Base-by-base conservation (phyloP, 2,113 vertebrate species). In the Perca schrenkii region DNA sequence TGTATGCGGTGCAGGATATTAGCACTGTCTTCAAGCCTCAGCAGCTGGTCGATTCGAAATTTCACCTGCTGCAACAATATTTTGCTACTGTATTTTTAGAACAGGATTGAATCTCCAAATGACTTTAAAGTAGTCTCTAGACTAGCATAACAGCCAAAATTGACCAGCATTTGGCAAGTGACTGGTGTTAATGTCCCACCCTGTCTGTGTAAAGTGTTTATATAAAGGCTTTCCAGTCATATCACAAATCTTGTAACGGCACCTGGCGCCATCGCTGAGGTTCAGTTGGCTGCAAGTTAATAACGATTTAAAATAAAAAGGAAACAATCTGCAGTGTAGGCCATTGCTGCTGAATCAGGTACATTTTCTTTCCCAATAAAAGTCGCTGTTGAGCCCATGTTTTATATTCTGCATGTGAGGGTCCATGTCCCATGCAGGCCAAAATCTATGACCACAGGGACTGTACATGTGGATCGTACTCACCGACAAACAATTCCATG, bases 141-240 rank as follows among this genome's bases (percentile, higher is more conserved):
- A 50, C 57, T 3, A 40, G 22, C 12, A 0, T 72, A 52, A 74
- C 69, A 67, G 67, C 19, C 64, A 63, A 53, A 74, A 63, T 21
- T 58, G 75, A 76, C 66, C 50, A 46, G 53, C 58, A 6, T 43
- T 74, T 86, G 87, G 80, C 84, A 72, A 71, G 74, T 74, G 72
- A 62, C 73, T 34, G 54, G 82, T 73, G 76, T 84, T 87, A 13
- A 83, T 88, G 79, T 89, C 76, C 65, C 36, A 12, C 66, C 80
- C 74, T 46, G 72, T 68, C 43, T 43, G 22, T 71, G 0, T 62
- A 62, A 86, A 65, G 63, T 69, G 77, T 75, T 72, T 76, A 47
- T 80, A 56, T 65, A 65, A 68, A 63, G 60, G n/a, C 53, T 72
- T 77, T 85, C 50, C 21, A 60, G 53, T 74, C 40, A 7, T 1